Evolutionary conservation across 53 echinoderm and acorn worm species (phyloP), one percentile per base, ranked within the genome.

Genomic region (Stichopus horrens): DNA sequence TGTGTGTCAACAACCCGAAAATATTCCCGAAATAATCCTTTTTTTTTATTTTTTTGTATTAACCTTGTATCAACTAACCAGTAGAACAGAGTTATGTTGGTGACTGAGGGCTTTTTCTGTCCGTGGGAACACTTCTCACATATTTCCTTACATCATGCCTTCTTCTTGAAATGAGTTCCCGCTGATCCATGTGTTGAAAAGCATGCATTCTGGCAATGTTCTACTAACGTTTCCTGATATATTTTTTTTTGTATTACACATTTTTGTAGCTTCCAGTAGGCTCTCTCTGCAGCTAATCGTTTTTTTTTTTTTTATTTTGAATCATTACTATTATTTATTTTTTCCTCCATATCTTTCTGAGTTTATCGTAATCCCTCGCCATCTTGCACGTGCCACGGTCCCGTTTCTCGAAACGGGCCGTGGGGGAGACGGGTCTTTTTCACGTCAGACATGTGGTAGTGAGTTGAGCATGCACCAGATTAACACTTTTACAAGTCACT

Each of bases 221-320:
- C 10, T 63, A 63, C 63, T 63, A 63, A 63, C 0, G 63, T 63
- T 63, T 63, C 63, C 63, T 63, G 10, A 37, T 37, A 37, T 37
- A 37, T 37, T 37, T 37, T 37, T 37, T 37, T 37, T 37, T 37
- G 37, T 63, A 13, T 63, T 16, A 63, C 63, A 63, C 63, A 63
- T 63, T 37, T 37, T 37, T 37, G 63, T 63, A 63, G 63, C 63
- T 63, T 63, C 63, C 63, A 63, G 63, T 63, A 63, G 63, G 63
- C 63, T 81, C 37, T 37, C 37, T 37, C 65, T 60, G 84, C 55
- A 60, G 37, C 84, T 84, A 84, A 37, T 22, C 37, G 56, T 81
- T 56, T 23, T 87, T 13, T 56, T 23, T 87, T 13, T 52, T n/a
- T 52, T 23, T 53, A 52, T 77, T 76, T 76, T 53, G 23, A 55